phyloP scores from a whole-genome alignment of 2,113 vertebrate species.

The Indri indri region DNA sequence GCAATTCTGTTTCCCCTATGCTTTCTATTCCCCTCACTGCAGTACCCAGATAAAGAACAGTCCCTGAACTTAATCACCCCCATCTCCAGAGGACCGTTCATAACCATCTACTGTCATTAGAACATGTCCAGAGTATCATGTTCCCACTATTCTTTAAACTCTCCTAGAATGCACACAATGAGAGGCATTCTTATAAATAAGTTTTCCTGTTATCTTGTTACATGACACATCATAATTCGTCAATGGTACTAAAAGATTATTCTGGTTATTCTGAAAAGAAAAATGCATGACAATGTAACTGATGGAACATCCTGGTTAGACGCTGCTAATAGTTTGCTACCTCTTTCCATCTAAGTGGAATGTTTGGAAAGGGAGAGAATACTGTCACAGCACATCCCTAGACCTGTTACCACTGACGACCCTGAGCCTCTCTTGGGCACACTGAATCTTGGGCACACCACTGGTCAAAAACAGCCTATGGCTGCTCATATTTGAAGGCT shows the following conservation, averaged over 20 bases:
- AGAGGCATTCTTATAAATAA: background rate
- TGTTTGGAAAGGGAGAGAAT: background rate
- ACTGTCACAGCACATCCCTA: rapidly evolving
- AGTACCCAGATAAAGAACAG: background rate
- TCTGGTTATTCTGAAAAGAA: background rate
- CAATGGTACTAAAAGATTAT: background rate
- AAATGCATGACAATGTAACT: background rate
- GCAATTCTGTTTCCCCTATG: background rate
- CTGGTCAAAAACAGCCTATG: background rate
- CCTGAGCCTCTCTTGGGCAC: background rate
- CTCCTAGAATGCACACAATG: background rate
- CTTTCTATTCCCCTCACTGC: background rate
- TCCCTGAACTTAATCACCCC: background rate
- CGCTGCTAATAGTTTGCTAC: background rate
- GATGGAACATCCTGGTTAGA: background rate
- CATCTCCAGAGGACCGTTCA: background rate
- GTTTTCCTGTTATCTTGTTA: background rate
- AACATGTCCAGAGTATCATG: too few species aligned
- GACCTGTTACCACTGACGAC: background rate
- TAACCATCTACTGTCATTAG: background rate
- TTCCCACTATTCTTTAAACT: background rate
- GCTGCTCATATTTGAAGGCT: background rate
- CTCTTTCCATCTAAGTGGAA: background rate
- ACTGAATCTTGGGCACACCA: background rate
- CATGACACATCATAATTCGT: background rate